Evolutionary conservation across 2,888 invertebrate species (phyloP), one percentile per base, ranked within the genome.

Genomic region (Polymixis lichenea): DNA sequence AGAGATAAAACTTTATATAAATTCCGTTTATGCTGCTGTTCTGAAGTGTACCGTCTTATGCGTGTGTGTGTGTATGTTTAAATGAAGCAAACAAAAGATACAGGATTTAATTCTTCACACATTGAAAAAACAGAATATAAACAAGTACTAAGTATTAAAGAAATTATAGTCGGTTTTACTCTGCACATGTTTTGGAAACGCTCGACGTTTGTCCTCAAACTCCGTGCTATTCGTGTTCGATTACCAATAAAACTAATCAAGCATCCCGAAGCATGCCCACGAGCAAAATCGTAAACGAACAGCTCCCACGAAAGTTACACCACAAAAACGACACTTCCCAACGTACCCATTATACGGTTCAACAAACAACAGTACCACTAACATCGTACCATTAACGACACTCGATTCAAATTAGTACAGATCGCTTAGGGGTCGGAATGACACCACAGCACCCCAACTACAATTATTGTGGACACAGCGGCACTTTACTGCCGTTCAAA

Each of bases 321-420:
- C 3, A 2, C 38, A 62, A 77, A 68, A 69, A 56, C 38, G 1
- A 28, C 28, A 32, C 15, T 56, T 62, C 9, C 22, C n/a, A 32
- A 71, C 51, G 17, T 19, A 60, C 28, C 25, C 15, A 74, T 60
- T 72, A 71, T 72, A 72, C 22, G 43, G 60, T 65, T 75, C 60
- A 82, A 78, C 78, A 72, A 74, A 77, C 66, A 61, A 22, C 38
- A 70, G 13, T 38, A 70, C 65, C 60, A 66, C 66, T 28, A 62
- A 68, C 82, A 74, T 62, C 65, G 53, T 62, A 53, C 65, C 66
- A 73, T 80, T 85, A 80, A 72, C 79, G 56, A 72, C 72, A 72
- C 78, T 74, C 80, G 72, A 83, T 85, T 83, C 78, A 85, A 85
- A 85, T 85, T 80, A 86, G 83, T 75, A 86, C 83, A 81, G 81